Conservation (phyloP, 2,888 invertebrate species). For the Uloborus plumipes region DNA sequence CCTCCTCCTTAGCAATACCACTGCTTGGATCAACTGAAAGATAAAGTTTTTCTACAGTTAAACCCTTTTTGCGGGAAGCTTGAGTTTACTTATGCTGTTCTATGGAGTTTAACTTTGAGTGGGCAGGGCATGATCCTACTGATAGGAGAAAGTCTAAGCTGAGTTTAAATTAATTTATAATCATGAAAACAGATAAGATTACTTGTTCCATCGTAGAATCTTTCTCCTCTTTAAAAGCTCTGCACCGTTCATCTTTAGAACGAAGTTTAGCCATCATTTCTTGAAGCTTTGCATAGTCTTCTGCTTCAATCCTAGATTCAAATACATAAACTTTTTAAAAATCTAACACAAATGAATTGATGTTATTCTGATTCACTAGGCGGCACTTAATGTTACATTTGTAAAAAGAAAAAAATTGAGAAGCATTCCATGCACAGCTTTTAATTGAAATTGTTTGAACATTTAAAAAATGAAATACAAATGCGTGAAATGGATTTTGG, state of each 20-base stretch:
- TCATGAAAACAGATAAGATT: neutral
- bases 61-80: too few species aligned
- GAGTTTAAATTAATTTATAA: neutral
- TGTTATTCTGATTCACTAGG: neutral
- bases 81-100: too few species aligned
- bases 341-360: neutral
- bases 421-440: neutral
- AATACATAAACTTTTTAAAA: neutral
- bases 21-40: too few species aligned
- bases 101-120: too few species aligned
- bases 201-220: conserved; percentile 60
- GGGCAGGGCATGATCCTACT: too few species aligned
- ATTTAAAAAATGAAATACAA: too few species aligned
- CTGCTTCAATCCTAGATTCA: conserved; percentile 56
- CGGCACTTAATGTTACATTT: too few species aligned
- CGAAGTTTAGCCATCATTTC: conserved; percentile 63
- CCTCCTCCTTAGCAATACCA: too few species aligned
- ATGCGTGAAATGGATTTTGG: too few species aligned
- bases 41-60: too few species aligned
- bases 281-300: conserved; percentile 59
- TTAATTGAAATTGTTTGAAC: too few species aligned
- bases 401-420: neutral
- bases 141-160: neutral
- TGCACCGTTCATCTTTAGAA: conserved; percentile 58
- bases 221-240: conserved; percentile 59